Evolutionary conservation across 2,797 vertebrate species (phyloP).

Genomic region (Tangara arthus): DNA sequence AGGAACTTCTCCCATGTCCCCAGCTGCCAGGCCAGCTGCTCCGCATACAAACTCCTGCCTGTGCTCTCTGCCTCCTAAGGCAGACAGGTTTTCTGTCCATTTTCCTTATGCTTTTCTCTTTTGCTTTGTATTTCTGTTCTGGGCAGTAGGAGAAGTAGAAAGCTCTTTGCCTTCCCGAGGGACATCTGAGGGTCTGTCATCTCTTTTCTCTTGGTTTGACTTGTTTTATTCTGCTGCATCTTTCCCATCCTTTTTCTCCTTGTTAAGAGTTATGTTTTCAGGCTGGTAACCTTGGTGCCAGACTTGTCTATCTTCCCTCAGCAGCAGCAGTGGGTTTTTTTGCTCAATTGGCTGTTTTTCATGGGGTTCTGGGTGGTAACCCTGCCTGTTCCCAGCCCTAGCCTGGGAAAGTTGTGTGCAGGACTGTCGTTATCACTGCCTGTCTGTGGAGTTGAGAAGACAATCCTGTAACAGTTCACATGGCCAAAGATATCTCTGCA

Average conservation of each 20-base stretch:
- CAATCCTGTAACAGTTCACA: neutral
- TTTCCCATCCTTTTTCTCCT: neutral
- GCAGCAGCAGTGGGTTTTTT: neutral
- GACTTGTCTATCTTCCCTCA: neutral
- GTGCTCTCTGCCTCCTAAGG: neutral
- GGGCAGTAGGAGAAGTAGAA: neutral
- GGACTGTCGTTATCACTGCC: rapidly evolving
- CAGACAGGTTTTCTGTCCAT: neutral
- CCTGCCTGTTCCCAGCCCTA: neutral
- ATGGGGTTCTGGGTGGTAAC: neutral
- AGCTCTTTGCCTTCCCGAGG: neutral
- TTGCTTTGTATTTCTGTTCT: neutral
- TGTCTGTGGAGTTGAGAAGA: neutral
- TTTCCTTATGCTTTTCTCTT: neutral
- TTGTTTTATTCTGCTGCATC: neutral
- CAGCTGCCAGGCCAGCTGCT: neutral
- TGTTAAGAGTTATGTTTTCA: neutral
- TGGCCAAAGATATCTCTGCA: neutral
- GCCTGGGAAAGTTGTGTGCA: neutral
- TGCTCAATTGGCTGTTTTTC: neutral
- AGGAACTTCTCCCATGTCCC: neutral
- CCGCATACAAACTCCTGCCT: rapidly evolving
- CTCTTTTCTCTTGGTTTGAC: neutral
- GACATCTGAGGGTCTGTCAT: neutral
- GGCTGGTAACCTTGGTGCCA: neutral